Evolutionary conservation across 2,888 invertebrate genomes (phyloP), one percentile per base, ranked within the genome.

Genomic region (Drosophila ezoana): DNA sequence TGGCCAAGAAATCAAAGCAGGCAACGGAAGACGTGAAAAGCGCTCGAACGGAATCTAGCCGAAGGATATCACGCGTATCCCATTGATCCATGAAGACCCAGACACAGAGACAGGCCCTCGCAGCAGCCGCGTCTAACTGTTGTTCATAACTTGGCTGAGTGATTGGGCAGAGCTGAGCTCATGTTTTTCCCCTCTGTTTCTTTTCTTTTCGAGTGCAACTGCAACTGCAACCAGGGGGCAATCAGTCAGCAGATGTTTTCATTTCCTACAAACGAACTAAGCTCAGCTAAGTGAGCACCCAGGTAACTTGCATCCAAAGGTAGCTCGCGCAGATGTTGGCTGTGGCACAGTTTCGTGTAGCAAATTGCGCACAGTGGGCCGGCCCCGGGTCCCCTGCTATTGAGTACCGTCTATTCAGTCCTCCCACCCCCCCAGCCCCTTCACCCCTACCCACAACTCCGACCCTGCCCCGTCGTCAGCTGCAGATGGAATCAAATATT

Each of bases 1-100:
- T 87, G 68, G 87, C 87, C 76, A 78, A 74, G 71, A 83, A 83
- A 83, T 83, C 82, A 81, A 87, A 68, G 75, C 76, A 64, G 70
- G 66, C 75, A 82, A 81, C 87, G 87, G 87, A 87, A 84, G 83
- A 84, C 83, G 80, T 84, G 87, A 80, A 85, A 76, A 63, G 81
- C 84, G 70, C 73, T 59, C 65, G 61, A 68, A 65, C 72, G 86
- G 86, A 81, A 85, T 86, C 85, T 86, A 75, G 87, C 92, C 92
- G 91, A 91, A 90, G 92, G 92, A 91, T 87, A 92, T 92, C 92
- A 92, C 92, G 92, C 92, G 92, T 91, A 91, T 90, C 91, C 91
- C 90, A 91, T 91, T 90, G 90, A 90, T 90, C 91, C 90, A 89
- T 90, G 89, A 90, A 91, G 91, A 91, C 91, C 91, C 87, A 90